Conservation (phyloP, 2,888 invertebrate species). For the Spisula solida region DNA sequence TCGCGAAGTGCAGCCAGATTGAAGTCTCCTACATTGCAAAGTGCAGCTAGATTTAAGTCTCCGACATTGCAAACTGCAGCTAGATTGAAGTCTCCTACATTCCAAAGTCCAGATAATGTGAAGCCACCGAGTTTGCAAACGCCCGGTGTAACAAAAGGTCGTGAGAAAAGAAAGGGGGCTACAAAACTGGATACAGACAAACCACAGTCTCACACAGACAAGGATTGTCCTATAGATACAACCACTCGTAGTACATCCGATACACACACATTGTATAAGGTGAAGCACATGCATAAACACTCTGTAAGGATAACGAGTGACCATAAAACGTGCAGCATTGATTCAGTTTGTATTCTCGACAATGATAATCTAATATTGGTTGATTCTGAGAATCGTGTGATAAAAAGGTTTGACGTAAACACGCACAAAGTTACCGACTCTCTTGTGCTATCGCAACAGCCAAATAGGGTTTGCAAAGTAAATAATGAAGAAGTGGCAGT, state of each 20-base stretch:
- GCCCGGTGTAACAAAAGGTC: too few species aligned
- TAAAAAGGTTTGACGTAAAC: not conserved
- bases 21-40: not conserved
- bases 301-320: not conserved
- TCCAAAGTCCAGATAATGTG: too few species aligned
- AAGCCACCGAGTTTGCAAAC: too few species aligned
- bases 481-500: not conserved
- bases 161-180: too few species aligned
- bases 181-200: not conserved
- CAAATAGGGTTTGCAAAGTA: not conserved
- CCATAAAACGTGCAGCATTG: not conserved
- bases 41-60: too few species aligned
- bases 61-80: not conserved
- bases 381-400: not conserved
- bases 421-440: not conserved
- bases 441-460: not conserved
- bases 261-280: not conserved
- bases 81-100: too few species aligned
- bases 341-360: not conserved
- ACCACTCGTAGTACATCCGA: not conserved
- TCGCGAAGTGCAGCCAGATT: not conserved
- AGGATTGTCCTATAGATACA: too few species aligned
- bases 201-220: not conserved
- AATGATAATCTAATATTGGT: not conserved
- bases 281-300: not conserved